Base-by-base conservation (phyloP, 53 echinoderm and acorn worm genomes). In the Zoroaster sp. region DNA sequence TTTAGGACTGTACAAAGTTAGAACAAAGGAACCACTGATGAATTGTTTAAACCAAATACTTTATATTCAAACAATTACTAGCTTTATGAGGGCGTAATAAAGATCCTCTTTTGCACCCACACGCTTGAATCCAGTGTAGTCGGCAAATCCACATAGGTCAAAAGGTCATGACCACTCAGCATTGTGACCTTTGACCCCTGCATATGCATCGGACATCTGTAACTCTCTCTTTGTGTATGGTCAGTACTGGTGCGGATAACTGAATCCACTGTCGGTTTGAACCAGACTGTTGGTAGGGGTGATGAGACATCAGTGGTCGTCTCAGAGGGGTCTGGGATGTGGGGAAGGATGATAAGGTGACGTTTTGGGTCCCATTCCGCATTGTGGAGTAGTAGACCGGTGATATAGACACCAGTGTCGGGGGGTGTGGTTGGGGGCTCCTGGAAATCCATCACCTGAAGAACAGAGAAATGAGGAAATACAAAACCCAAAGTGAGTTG, bases 311-410 rank as follows among this genome's bases (percentile, higher is more conserved):
- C 46, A 41, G 18, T 71, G 21, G 45, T 28, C 25, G 47, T 80
- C 66, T 69, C 42, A 12, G 73, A 47, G 17, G 74, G 77, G 70
- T 47, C 55, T 39, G 31, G 82, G 21, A 78, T 75, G 52, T 54
- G 73, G 13, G 89, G 93, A 3, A 93, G 93, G 31, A 52, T 52
- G 14, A 85, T 77, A 36, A 89, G 80, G 9, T 71, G 46, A 4
- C 87, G 86, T 11, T 87, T 86, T 49, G 90, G 4, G 63, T 93
- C 93, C 93, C 93, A 93, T 11, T 73, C 54, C 51, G 95, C 97
- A 71, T 95, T 93, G 92, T 93, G 90, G 4, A 97, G 95, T 11
- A 63, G 72, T 4, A 97, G 77, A 11, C 97, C 92, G 45, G 63
- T 77, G 42, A 97, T 13, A 82, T 97, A 97, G 59, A 88, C 83